Conservation (phyloP, 2,113 vertebrate species). For the Onychostruthus taczanowskii region DNA sequence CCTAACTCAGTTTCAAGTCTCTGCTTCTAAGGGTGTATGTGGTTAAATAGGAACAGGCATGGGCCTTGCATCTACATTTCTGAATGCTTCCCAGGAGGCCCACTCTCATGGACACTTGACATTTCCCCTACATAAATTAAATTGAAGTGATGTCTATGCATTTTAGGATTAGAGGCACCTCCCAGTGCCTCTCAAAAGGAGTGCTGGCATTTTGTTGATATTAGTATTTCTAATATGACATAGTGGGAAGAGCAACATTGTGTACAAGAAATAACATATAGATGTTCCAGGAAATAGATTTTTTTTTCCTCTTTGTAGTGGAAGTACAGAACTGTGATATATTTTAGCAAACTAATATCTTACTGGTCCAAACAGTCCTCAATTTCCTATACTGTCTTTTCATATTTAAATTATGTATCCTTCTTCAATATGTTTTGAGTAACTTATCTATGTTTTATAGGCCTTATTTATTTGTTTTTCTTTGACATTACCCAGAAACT, state of each 20-base stretch:
- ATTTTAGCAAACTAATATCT: background rate
- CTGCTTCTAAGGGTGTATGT: background rate
- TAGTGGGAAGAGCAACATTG: background rate
- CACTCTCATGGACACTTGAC: slow-evolving; percentile 40
- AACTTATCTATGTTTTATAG: background rate
- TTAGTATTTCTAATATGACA: background rate
- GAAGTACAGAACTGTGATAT: background rate
- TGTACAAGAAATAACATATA: background rate
- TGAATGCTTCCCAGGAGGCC: slow-evolving; percentile 62
- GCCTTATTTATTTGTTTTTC: background rate
- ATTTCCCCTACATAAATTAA: slow-evolving; percentile 65
- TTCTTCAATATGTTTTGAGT: background rate
- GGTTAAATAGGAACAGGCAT: background rate
- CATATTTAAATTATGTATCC: background rate
- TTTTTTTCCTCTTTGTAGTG: background rate
- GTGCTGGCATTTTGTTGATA: background rate
- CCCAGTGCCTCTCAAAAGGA: background rate
- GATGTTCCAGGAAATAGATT: background rate
- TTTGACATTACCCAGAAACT: background rate
- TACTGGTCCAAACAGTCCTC: background rate
- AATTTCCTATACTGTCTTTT: background rate
- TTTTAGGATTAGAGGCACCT: slow-evolving; percentile 20
- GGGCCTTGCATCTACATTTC: slow-evolving; percentile 8
- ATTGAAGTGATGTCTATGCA: slow-evolving; percentile 36
- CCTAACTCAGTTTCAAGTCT: background rate